Percentiles rank a stretch among this genome's conserved stretches.
phyloP scores from a whole-genome alignment of 2,888 invertebrate species.

The Ptychoptera contaminata region DNA sequence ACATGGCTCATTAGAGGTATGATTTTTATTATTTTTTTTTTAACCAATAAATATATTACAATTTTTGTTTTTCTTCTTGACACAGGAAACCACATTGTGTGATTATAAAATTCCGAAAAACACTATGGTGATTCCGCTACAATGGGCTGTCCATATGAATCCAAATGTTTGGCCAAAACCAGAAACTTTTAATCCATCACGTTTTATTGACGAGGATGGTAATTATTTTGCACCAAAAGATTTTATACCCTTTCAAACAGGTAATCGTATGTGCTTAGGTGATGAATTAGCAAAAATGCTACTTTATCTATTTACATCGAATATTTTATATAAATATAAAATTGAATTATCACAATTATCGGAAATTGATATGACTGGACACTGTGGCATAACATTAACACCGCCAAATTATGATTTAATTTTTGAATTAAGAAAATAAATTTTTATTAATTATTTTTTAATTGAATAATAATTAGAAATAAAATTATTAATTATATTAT shows the following conservation, averaged over 20 bases:
- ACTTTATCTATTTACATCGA: slow-evolving; percentile 43
- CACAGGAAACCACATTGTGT: slow-evolving; percentile 39
- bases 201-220: slow-evolving; percentile 51
- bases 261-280: slow-evolving; percentile 72
- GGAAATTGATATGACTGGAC: slow-evolving; percentile 44
- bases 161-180: slow-evolving; percentile 49
- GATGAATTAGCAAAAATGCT: slow-evolving; percentile 67
- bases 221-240: slow-evolving; percentile 44
- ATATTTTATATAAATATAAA: slow-evolving; percentile 42
- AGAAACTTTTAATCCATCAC: slow-evolving; percentile 45
- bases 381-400: slow-evolving; percentile 57
- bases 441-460: slow-evolving; percentile 1
- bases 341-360: slow-evolving; percentile 29
- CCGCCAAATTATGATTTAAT: slow-evolving; percentile 41
- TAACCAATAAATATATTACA: slow-evolving; percentile 1
- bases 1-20: slow-evolving; percentile 49
- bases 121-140: slow-evolving; percentile 60
- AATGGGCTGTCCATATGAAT: slow-evolving; percentile 69
- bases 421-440: slow-evolving; percentile 4
- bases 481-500: too few species aligned
- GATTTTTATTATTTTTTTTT: slow-evolving; percentile 1
- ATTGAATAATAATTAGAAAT: slow-evolving; percentile 5
- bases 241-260: slow-evolving; percentile 72
- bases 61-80: not conserved
- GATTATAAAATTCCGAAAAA: slow-evolving; percentile 52